Conservation (phyloP, 2,888 invertebrate species). For the Netelia inedita region DNA sequence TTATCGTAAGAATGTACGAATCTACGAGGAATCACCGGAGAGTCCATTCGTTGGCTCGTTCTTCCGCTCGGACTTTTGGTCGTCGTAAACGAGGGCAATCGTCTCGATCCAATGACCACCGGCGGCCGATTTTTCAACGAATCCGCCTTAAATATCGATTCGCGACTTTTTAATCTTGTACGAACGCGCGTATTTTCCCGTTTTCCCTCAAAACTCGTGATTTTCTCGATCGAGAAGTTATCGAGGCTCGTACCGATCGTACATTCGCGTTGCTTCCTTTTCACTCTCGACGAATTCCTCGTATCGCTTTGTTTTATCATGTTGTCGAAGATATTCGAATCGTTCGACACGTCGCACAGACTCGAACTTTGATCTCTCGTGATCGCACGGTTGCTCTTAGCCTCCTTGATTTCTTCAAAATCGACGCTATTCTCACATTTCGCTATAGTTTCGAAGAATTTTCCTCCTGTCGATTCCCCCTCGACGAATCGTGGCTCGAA, state of each 20-base stretch:
- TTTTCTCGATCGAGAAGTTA: slow-evolving; percentile 25
- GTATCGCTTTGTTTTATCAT: not conserved
- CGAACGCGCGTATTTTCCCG: not conserved
- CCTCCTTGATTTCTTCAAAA: not conserved
- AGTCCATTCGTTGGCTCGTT: slow-evolving; percentile 40
- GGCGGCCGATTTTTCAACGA: not conserved
- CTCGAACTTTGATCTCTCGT: not conserved
- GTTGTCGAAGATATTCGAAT: slow-evolving; percentile 18
- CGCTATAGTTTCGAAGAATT: no score
- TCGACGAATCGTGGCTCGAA: not conserved
- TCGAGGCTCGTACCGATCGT: slow-evolving; percentile 44
- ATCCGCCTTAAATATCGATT: slow-evolving; percentile 5
- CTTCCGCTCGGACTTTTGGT: not conserved
- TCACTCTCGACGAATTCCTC: slow-evolving; percentile 20
- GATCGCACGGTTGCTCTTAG: not conserved
- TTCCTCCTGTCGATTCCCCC: no score
- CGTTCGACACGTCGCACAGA: not conserved
- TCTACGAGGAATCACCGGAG: slow-evolving; percentile 48
- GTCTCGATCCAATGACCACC: not conserved
- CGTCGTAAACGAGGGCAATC: not conserved
- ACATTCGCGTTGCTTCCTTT: slow-evolving; percentile 45
- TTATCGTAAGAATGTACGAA: not conserved
- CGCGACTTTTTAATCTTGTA: not conserved
- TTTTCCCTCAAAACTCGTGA: not conserved
- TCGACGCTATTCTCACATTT: not conserved